These are phyloP conservation scores for Elaphurus davidianus DNA, from an alignment of 2,113 vertebrate species.

Conservation along the genomic window DNA sequence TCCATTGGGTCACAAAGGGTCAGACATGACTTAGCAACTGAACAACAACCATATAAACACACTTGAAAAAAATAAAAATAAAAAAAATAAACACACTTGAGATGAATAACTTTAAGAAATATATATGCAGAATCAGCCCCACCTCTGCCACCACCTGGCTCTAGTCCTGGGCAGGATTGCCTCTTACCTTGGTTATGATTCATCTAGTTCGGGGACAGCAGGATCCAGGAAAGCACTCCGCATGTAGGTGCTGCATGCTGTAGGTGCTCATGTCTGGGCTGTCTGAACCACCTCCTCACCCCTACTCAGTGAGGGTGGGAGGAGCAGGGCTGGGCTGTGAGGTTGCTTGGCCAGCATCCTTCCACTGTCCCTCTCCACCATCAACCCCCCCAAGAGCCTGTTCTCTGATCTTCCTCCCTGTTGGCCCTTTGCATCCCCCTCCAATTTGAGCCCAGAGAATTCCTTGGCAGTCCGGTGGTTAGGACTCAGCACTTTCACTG, in stretches of 20 bases:
- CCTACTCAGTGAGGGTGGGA: background rate
- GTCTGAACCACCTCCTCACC: background rate
- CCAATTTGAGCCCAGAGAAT: background rate
- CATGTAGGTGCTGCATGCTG: background rate
- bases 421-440: background rate
- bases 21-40: background rate
- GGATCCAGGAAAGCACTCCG: background rate
- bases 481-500: background rate
- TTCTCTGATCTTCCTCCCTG: background rate
- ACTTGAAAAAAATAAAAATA: background rate
- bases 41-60: background rate
- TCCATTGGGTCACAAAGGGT: background rate
- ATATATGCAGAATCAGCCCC: background rate
- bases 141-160: background rate
- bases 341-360: background rate
- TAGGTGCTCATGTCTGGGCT: background rate
- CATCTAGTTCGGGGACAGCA: background rate
- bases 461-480: background rate
- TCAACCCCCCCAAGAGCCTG: background rate
- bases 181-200: background rate
- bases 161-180: background rate
- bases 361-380: background rate
- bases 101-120: background rate
- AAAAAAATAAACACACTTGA: background rate
- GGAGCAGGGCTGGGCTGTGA: background rate